Evolutionary conservation across 1,140 invertebrate genomes (phyloP), one percentile per base, ranked within the genome.

Genomic region (Neodiprion pinetum): DNA sequence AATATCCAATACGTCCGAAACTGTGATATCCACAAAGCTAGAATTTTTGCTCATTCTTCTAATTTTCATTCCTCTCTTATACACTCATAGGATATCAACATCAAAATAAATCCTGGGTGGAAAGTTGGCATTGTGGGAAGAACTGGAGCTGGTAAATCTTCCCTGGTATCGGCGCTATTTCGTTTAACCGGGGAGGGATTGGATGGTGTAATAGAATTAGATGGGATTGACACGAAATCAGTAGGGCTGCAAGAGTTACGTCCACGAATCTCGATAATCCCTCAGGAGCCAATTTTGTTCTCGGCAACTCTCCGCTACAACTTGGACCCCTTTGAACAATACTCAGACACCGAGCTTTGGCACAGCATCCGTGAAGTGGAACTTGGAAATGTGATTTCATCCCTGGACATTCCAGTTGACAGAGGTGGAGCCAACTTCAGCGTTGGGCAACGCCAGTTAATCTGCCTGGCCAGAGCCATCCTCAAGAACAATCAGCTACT

Each of bases 141-240:
- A 75, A 96, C 94, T n/a, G 95, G 95, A 4, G 93, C 95, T 50
- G 96, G 96, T 14, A 97, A 96, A 81, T 94, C 94, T 0, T 95
- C 95, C 0, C 89, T 96, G 9, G 93, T 96, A 10, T 87, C 92
- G 14, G 91, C 93, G 0, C 82, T 96, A 11, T 96, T 96, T 78
- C 90, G 92, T 0, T 61, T 96, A 61, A 89, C 90, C 49, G 80
- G 79, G 1, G 83, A 86, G 1, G 82, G 80, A 48, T 47, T 88
- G 0, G 78, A 84, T 1, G 87, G 87, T 8, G 75, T 79, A 12
- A 88, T 95, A 48, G 76, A 88, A 7, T 94, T 96, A 28, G 95
- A 96, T 83, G 90, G 87, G 1, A 79, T 92, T 7, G 89, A 94
- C 77, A 92, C 91, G 8, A 85, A 87, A 28, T 84, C 85, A 4